phyloP scores from a whole-genome alignment of 2,888 invertebrate species.

The Arge pagana region DNA sequence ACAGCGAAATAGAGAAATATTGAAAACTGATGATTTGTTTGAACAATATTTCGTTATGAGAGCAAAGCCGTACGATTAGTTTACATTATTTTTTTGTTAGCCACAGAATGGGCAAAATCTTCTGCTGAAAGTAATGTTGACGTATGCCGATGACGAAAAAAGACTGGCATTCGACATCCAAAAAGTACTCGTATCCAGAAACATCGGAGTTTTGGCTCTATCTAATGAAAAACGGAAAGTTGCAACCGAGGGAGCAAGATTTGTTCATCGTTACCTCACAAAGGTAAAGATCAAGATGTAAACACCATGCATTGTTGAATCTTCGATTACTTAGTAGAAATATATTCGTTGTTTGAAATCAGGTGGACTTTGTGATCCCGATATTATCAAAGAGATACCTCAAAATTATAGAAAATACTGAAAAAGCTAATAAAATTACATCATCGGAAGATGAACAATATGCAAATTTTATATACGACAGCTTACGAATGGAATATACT shows the following conservation, averaged over 20 bases:
- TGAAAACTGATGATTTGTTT: too few species aligned
- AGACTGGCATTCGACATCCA: constrained; percentile 60
- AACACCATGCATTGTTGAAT: not conserved
- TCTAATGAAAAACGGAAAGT: constrained; percentile 61
- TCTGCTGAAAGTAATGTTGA: constrained; percentile 57
- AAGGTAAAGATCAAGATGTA: constrained; percentile 55
- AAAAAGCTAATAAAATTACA: constrained; percentile 35
- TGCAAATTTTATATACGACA: constrained; percentile 43
- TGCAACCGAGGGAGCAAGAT: constrained; percentile 62
- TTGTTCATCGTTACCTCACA: constrained; percentile 63
- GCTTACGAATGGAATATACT: constrained; percentile 37
- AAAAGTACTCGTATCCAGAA: constrained; percentile 56
- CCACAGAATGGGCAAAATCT: constrained; percentile 30
- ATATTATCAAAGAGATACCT: constrained; percentile 63
- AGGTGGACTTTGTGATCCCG: constrained; percentile 65
- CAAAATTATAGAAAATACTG: constrained; percentile 57
- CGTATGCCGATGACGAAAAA: constrained; percentile 63
- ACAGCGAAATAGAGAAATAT: too few species aligned
- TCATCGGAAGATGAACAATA: constrained; percentile 41
- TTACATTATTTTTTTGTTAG: constrained; percentile 26
- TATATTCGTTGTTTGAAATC: constrained; percentile 31
- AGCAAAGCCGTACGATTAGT: constrained; percentile 2
- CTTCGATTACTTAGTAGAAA: not conserved
- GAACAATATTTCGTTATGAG: too few species aligned
- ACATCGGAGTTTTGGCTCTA: constrained; percentile 56